Conservation (phyloP, 2,113 vertebrate genomes). For the Sturnus vulgaris region DNA sequence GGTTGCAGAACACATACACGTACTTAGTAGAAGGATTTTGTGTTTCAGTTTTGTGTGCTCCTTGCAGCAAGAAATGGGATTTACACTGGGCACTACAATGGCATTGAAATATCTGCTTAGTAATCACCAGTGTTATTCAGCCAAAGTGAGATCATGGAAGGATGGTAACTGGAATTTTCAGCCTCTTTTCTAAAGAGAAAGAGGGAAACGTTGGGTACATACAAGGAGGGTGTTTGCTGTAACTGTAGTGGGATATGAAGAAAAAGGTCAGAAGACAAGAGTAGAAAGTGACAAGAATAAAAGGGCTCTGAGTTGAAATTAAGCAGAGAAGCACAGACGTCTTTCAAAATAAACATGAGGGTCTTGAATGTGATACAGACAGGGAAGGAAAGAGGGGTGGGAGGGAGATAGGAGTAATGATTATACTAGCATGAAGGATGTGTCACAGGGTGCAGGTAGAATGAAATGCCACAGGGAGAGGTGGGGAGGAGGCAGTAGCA, state of each 20-base stretch:
- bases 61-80: not conserved
- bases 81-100: not conserved
- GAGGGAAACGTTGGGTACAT: not conserved
- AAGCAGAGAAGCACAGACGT: slow-evolving; percentile 24
- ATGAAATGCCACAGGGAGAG: not conserved
- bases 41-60: not conserved
- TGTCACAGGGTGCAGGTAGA: not conserved
- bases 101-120: not conserved
- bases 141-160: not conserved
- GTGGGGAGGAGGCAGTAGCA: not conserved
- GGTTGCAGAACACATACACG: not conserved
- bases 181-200: not conserved
- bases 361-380: not conserved
- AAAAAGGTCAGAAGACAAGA: not conserved
- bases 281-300: slow-evolving; percentile 28
- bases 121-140: not conserved
- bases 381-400: not conserved
- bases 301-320: slow-evolving; percentile 6
- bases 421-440: not conserved
- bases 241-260: not conserved
- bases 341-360: not conserved
- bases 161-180: not conserved
- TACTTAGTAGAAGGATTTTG: not conserved
- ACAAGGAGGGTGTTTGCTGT: not conserved
- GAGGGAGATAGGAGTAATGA: not conserved